Base-by-base conservation (phyloP, 1,140 invertebrate genomes). In the Doryteuthis pealeii region DNA sequence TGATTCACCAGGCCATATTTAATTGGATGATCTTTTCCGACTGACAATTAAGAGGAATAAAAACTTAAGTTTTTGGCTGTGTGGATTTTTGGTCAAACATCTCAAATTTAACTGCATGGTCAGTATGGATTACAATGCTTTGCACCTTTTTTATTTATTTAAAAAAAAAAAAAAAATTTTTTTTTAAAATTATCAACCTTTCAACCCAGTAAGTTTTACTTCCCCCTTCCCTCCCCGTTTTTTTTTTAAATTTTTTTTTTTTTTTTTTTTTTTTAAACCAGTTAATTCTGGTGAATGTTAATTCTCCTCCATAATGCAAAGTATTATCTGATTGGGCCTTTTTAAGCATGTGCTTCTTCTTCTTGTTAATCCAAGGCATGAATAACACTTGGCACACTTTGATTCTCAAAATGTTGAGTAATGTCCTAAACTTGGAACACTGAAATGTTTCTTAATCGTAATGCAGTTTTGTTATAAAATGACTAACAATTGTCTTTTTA, bases 371-470 rank as follows among this genome's bases (percentile, higher is more conserved):
- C 54, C 54, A 58, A n/a, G 54, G 54, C 54, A 58, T 58, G 54
- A 58, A 58, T 58, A 40, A 40, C 35, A 3, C 18, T 28, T 22
- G 26, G 54, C 54, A 58, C 54, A 58, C 54, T 58, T 58, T 58
- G 54, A 58, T 58, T 58, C 54, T 58, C 54, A 58, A 58, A 58
- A 58, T 22, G 54, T 58, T 58, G 5, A 58, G 18, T 10, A 15
- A 58, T 15, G 10, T 15, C 18, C 26, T 58, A 58, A 58, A 58
- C 18, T n/a, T 58, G 10, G 22, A 58, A 58, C 54, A n/a, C 54
- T 58, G 54, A 58, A 58, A 58, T 58, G 54, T 58, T 58, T 58
- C 54, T 58, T 58, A 58, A 58, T 58, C 54, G 54, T 58, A 58
- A 58, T 58, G 54, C 54, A 28, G 54, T 58, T 58, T 58, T 58